Base-by-base conservation (phyloP, 2,797 vertebrate genomes). In the Paguma larvata region DNA sequence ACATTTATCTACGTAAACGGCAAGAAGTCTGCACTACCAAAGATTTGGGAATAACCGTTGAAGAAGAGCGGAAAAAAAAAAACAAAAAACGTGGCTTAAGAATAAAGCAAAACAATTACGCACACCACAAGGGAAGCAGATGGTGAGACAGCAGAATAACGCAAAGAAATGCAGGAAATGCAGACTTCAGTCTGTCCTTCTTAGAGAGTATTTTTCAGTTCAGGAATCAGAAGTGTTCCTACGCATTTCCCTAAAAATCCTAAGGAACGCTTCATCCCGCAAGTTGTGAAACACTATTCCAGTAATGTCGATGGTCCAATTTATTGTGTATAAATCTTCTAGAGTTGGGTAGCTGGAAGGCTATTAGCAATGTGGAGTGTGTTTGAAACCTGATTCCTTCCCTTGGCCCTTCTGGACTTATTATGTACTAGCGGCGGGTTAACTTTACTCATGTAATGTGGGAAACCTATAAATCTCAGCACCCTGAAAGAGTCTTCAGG, bases 381-480 rank as follows among this genome's bases (percentile, higher is more conserved):
- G 4, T 38, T 51, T 51, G 8, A 83, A 38, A 68, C 34, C 30
- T 32, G 13, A 77, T 23, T 67, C 48, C 15, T 56, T 41, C 14
- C n/a, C 15, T 70, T 63, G 21, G 46, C 34, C n/a, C 41, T 34
- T 25, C 46, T 72, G 79, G 84, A 85, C 16, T 62, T 65, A 34
- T 10, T 48, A n/a, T 2, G 18, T 10, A 32, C 21, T 7, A 14
- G 6, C 62, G 46, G 46, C 70, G 62, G 88, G 48, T 73, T 79
- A 84, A 70, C 59, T 48, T 78, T 18, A 21, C 38, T 70, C 34
- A 0, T 23, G 15, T 46, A 59, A 48, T 88, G 48, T 44, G 18
- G 68, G 59, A 85, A 96, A 90, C 34, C 59, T 18, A 91, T 95
- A 72, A 93, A 96, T 96, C 94, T 95, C 21, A 1, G 51, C 18